Evolutionary conservation across 1,140 invertebrate species (phyloP).

Genomic region (Phthorimaea operculella): DNA sequence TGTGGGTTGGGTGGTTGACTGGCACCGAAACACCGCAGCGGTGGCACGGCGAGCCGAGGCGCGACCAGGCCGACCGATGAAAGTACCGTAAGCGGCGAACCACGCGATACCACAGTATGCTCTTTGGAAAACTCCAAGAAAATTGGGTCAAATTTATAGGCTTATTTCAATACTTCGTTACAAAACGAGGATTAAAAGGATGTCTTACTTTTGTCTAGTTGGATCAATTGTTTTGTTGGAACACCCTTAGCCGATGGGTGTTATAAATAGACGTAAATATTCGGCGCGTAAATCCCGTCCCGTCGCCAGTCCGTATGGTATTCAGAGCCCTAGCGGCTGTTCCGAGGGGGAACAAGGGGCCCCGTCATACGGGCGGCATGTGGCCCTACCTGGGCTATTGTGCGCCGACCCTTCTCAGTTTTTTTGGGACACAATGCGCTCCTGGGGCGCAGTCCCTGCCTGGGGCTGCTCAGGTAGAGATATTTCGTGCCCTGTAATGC

Average conservation of each 20-base stretch:
- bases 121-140: constrained; percentile 18
- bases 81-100: constrained; percentile 33
- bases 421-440: constrained; percentile 54
- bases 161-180: too few species aligned
- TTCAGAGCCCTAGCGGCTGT: neutral
- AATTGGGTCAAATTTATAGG: constrained; percentile 10
- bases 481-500: constrained; percentile 26
- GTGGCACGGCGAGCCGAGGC: neutral
- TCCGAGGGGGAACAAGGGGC: neutral
- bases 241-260: too few species aligned
- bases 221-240: too few species aligned
- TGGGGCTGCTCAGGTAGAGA: constrained; percentile 47
- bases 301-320: neutral
- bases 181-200: too few species aligned
- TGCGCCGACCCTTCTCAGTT: constrained; percentile 55
- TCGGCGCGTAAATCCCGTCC: neutral
- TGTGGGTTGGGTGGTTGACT: constrained; percentile 14
- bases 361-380: constrained; percentile 13
- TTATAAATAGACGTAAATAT: too few species aligned
- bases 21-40: constrained; percentile 13
- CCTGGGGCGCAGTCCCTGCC: constrained; percentile 44
- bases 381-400: constrained; percentile 50
- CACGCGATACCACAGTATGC: constrained; percentile 11
- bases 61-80: constrained; percentile 14
- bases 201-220: too few species aligned